Base-by-base conservation (phyloP, 2,113 vertebrate species). In the Pungitius pungitius region DNA sequence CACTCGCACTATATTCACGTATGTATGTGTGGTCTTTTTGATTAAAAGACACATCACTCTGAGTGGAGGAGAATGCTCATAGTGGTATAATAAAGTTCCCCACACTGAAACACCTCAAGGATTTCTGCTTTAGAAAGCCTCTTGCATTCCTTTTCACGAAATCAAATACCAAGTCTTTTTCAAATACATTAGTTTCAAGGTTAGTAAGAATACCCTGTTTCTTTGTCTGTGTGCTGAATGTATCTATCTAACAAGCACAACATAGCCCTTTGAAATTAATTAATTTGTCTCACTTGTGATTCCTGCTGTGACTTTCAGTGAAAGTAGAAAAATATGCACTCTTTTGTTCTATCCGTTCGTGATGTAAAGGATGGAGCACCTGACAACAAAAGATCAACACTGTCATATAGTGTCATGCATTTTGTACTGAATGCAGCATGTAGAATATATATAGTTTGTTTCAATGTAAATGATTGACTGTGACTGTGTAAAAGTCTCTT, bases 71-170 rank as follows among this genome's bases (percentile, higher is more conserved):
- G 60, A 75, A 65, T 69, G 45, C 62, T 78, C 60, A 40, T 67
- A 84, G 71, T 69, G 24, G 69, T 75, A 62, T 75, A 77, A 87
- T 76, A 35, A 83, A 52, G 67, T 75, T 73, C 45, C 42, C 58
- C 40, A 27, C 60, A 54, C 52, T 68, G 75, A 88, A 85, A 88
- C 76, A 89, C 62, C 67, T 88, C 89, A 92, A 92, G 88, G 90
- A 83, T 78, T 59, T 73, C 63, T 74, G 69, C 83, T 81, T 88
- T 80, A 72, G 63, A 90, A 88, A 85, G 17, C 11, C 17, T 56
- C 63, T 85, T 70, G 77, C 74, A 18, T 86, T 77, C 51, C 58
- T 64, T 69, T 84, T 78, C 66, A 52, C 77, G 27, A 73, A 82
- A 57, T 77, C 60, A 81, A 85, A 86, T 39, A 65, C 58, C 51